Evolutionary conservation across 2,797 vertebrate species (phyloP), one percentile per base, ranked within the genome.

Genomic region (Anguilla marmorata): DNA sequence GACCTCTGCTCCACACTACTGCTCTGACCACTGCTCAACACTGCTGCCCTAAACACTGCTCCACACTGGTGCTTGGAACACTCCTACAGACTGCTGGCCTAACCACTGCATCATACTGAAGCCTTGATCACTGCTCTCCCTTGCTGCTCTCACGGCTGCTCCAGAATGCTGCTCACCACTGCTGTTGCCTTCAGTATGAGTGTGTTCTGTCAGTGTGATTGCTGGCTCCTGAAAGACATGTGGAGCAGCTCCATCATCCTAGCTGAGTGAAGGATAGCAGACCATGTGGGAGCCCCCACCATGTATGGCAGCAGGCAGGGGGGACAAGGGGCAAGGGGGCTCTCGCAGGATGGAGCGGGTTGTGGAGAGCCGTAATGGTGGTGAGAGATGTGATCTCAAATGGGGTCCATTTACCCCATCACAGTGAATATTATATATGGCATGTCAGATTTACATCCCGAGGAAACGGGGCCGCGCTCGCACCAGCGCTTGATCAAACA

Each of bases 381-480:
- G 76, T 86, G 88, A 89, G 60, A 37, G 88, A 89, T 89, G 79
- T 60, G 27, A 27, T 79, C 52, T 79, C 27, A 54, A 5, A 9
- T 27, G 86, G 7, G 50, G 30, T 79, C 80, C 79, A 72, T 89
- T 63, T 79, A 60, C 56, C n/a, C 41, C 85, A 86, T 86, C 60
- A 86, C 60, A 72, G 48, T 56, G 56, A 41, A 66, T 84, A 30
- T 86, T 84, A 74, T 56, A 86, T 54, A 89, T 54, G 58, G 48
- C 19, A 21, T 58, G 85, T 86, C 88, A 86, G 50, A 48, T 74
- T 24, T 86, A 88, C 84, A 86, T 88, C 54, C 83, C 33, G 50
- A 41, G 60, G 63, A 50, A 85, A 88, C 66, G 82, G 60, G 82
- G 37, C 21, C 16, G 8, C 21, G 14, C 60, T 84, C 79, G 16